phyloP scores from a whole-genome alignment of 1,140 invertebrate species.

The Phortica variegata region DNA sequence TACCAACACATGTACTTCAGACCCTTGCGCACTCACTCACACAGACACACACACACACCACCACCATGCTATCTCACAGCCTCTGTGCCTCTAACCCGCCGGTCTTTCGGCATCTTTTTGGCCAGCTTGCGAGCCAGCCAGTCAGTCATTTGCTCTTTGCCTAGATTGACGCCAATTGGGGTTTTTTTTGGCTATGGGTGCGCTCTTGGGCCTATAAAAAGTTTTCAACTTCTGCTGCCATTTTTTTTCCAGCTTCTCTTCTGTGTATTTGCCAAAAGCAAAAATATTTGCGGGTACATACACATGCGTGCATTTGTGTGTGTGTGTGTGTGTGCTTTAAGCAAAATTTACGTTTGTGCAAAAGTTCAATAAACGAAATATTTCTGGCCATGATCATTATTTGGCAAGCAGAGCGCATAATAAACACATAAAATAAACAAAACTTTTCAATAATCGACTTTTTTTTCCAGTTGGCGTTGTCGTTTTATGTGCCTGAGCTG shows the following conservation, averaged over 20 bases:
- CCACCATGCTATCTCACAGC: neutral
- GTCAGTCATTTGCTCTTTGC: neutral
- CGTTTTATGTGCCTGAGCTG: constrained; percentile 2
- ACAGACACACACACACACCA: neutral
- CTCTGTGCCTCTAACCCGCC: constrained; percentile 17
- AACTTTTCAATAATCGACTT: constrained; percentile 55
- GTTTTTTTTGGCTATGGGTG: constrained; percentile 17
- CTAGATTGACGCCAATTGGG: neutral
- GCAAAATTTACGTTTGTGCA: constrained; percentile 47
- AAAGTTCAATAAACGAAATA: constrained; percentile 57
- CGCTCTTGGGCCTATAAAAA: constrained; percentile 49
- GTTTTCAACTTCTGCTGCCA: constrained; percentile 50
- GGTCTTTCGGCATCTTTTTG: constrained; percentile 2
- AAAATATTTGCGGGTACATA: neutral
- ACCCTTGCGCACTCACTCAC: too few relatives aligned
- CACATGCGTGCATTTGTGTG: neutral
- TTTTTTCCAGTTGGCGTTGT: too few relatives aligned
- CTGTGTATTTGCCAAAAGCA: constrained; percentile 15
- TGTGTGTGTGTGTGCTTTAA: constrained; percentile 12
- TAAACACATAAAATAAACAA: constrained; percentile 55
- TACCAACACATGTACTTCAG: constrained; percentile 11
- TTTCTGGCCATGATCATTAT: constrained; percentile 56
- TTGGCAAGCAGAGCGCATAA: constrained; percentile 53
- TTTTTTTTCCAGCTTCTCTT: constrained; percentile 50
- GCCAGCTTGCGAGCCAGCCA: neutral